phyloP scores from a whole-genome alignment of 2,888 invertebrate species.

The Folsomia manolachei region DNA sequence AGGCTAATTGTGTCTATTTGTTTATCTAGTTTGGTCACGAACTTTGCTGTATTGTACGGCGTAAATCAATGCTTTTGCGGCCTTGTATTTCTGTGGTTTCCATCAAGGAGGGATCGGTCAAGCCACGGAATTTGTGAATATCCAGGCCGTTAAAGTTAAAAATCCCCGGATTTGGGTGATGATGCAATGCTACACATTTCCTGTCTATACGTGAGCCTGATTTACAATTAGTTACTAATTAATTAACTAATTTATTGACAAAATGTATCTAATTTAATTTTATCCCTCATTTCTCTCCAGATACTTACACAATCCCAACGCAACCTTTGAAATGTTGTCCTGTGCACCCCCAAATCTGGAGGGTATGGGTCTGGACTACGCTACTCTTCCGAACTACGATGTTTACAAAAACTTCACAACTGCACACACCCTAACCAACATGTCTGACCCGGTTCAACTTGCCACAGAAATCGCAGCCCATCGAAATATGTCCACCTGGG shows the following conservation, averaged over 20 bases:
- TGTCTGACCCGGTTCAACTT: slow-evolving; percentile 22
- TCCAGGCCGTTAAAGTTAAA: background rate
- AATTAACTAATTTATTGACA: background rate
- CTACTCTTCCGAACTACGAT: background rate
- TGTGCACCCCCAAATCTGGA: slow-evolving; percentile 38
- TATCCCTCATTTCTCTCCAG: slow-evolving; percentile 24
- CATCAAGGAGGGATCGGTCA: slow-evolving; percentile 42
- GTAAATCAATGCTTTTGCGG: background rate
- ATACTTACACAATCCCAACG: slow-evolving; percentile 37
- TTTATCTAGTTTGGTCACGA: too few species aligned
- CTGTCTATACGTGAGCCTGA: slow-evolving; percentile 68
- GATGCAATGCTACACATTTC: slow-evolving; percentile 93
- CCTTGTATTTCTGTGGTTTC: slow-evolving; percentile 9
- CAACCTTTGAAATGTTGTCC: slow-evolving; percentile 39
- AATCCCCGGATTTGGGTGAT: slow-evolving; percentile 60
- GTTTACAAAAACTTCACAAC: slow-evolving; percentile 24
- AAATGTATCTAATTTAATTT: background rate
- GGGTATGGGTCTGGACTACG: slow-evolving; percentile 12
- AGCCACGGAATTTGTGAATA: slow-evolving; percentile 27
- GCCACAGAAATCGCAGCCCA: too few species aligned
- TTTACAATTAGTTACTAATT: background rate
- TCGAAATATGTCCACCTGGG: too few species aligned
- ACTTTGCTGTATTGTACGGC: too few species aligned
- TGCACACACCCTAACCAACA: background rate
- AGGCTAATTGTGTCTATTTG: too few species aligned